These are phyloP conservation scores for Sinocyclocheilus anshuiensis DNA, from an alignment of 2,113 vertebrate species.

Conservation along the genomic window DNA sequence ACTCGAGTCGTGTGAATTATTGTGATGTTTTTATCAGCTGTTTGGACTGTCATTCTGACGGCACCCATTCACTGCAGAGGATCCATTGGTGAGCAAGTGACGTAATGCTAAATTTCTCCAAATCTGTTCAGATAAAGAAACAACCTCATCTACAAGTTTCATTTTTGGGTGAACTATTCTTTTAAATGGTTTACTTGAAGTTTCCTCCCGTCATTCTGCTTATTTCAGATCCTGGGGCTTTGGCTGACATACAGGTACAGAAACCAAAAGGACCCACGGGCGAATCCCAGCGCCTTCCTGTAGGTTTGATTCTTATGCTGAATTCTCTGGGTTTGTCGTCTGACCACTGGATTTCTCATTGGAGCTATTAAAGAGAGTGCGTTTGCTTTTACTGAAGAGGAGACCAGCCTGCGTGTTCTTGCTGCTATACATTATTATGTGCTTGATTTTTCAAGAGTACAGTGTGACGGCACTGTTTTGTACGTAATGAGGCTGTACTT, in stretches of 20 bases:
- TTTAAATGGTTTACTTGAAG: not conserved
- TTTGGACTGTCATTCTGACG: not conserved
- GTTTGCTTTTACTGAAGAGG: conserved; percentile 39
- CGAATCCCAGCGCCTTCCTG: conserved; percentile 94
- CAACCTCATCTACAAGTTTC: not conserved
- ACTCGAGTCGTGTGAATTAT: not conserved
- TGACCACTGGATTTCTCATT: conserved; percentile 28
- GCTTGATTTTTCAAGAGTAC: conserved; percentile 46
- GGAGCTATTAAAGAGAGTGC: conserved; percentile 34
- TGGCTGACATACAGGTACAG: conserved; percentile 94
- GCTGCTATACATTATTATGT: conserved; percentile 45
- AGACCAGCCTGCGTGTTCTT: conserved; percentile 43
- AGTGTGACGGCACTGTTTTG: conserved; percentile 21
- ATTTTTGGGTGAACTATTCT: not conserved
- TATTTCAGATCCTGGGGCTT: conserved; percentile 89
- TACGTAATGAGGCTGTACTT: conserved; percentile 13
- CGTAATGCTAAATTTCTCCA: not conserved
- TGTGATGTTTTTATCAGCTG: not conserved
- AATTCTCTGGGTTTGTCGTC: not conserved
- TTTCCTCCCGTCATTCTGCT: not conserved
- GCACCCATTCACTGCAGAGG: not conserved
- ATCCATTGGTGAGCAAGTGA: not conserved
- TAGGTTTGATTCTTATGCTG: conserved; percentile 57
- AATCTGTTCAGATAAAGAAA: not conserved
- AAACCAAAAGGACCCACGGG: conserved; percentile 92